Base-by-base conservation (phyloP, 2,113 vertebrate species). In the Ifrita kowaldi region DNA sequence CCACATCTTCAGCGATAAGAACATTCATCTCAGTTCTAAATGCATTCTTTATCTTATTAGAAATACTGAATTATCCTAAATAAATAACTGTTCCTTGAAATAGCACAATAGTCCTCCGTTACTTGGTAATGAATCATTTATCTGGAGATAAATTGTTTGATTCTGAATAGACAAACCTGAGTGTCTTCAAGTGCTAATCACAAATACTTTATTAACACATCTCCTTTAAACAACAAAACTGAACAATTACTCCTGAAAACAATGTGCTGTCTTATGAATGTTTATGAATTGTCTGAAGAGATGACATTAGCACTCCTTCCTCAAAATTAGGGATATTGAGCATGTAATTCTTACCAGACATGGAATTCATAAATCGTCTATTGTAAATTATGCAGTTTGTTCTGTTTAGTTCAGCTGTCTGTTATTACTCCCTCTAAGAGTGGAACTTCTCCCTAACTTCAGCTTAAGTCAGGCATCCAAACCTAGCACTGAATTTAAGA, bases 221-320 rank as follows among this genome's bases (percentile, higher is more conserved):
- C 44, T 88, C 46, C 19, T 77, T 81, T 63, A 39, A 64, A 35
- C 16, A 93, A 30, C 20, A 70, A 74, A 90, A 64, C 32, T 28
- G 18, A 94, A 65, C 7, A 86, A 93, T 83, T n/a, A 81, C 24
- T 89, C 70, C 50, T 70, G 56, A 89, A 92, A 84, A 84, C 26
- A 82, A 64, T 4, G 6, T 18, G 11, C 24, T 79, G 12, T 22
- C 46, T 69, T 88, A 76, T 9, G 46, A 89, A 73, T 23, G 10
- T 46, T 77, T 57, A 49, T 27, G 11, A 88, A 55, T 50, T 59
- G 5, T 63, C 71, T 55, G 55, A 92, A 52, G 21, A 53, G n/a
- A 73, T 7, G 1, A 64, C 20, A 62, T 46, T 44, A 56, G 39
- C 28, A 80, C 23, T 47, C 50, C 20, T 77, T 62, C 57, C 11